phyloP scores from a whole-genome alignment of 2,113 vertebrate species.

The Alaudala cheleensis region DNA sequence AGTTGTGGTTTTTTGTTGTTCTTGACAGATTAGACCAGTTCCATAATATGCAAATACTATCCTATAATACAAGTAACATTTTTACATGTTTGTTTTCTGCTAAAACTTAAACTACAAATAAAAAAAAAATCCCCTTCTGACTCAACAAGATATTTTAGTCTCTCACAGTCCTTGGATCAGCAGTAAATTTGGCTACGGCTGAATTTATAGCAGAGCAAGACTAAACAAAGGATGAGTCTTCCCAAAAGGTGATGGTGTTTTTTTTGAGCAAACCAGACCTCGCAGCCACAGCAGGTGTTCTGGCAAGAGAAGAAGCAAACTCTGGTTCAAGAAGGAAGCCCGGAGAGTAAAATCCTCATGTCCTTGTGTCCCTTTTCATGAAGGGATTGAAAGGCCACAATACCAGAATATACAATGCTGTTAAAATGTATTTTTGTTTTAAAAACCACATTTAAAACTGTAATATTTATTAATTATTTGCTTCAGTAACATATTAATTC shows the following conservation, averaged over 20 bases:
- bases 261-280: neutral
- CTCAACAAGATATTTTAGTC: neutral
- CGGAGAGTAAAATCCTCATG: neutral
- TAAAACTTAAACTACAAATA: neutral
- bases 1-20: neutral
- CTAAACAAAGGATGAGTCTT: neutral
- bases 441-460: neutral
- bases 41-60: neutral
- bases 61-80: neutral
- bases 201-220: neutral
- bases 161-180: neutral
- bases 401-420: fast-evolving
- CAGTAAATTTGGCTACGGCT: neutral
- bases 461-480: fast-evolving
- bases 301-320: neutral
- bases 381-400: neutral
- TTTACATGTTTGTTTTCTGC: neutral
- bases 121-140: neutral
- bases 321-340: neutral
- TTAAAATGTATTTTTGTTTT: neutral
- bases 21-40: neutral
- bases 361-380: neutral
- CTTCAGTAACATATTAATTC: neutral
- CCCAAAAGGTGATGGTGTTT: neutral
- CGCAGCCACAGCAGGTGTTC: neutral